A percentile compares a stretch with the other conserved stretches of the same genome.
Evolutionary conservation across 2,888 invertebrate species (phyloP).

Genomic region (Bimastos eiseni): DNA sequence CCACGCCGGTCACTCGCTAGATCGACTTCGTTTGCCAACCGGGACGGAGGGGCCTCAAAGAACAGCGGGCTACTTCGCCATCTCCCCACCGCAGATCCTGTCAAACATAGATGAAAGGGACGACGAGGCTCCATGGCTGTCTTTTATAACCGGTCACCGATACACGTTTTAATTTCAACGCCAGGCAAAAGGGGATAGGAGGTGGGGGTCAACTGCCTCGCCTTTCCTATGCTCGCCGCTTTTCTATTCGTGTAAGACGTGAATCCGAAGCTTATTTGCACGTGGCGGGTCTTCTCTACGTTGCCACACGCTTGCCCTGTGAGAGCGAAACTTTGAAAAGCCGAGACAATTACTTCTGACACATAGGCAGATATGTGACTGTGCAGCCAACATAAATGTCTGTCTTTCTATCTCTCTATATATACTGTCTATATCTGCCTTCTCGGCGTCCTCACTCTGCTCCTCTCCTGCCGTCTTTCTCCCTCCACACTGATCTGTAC

Average conservation of each 20-base stretch:
- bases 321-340: not conserved
- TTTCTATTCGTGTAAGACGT: not conserved
- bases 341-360: not conserved
- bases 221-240: not conserved
- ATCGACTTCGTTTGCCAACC: not conserved
- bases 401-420: not conserved
- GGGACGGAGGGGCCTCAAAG: not conserved
- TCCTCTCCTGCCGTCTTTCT: too few species aligned
- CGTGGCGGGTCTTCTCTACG: not conserved
- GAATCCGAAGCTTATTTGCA: not conserved
- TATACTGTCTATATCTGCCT: not conserved
- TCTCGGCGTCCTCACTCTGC: not conserved
- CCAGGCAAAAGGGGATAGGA: not conserved
- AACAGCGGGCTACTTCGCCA: not conserved
- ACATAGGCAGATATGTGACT: not conserved
- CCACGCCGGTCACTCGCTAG: not conserved
- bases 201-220: not conserved
- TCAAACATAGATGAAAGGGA: not conserved
- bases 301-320: not conserved
- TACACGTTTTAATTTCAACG: constrained; percentile 4
- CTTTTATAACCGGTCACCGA: not conserved
- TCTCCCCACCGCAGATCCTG: not conserved
- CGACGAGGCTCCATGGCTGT: not conserved
- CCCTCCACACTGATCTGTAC: too few species aligned
- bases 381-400: not conserved